A percentile compares a stretch with the other conserved stretches of the same genome.
Conservation (phyloP, 2,888 invertebrate genomes). For the Drosophila hawaiiensis region DNA sequence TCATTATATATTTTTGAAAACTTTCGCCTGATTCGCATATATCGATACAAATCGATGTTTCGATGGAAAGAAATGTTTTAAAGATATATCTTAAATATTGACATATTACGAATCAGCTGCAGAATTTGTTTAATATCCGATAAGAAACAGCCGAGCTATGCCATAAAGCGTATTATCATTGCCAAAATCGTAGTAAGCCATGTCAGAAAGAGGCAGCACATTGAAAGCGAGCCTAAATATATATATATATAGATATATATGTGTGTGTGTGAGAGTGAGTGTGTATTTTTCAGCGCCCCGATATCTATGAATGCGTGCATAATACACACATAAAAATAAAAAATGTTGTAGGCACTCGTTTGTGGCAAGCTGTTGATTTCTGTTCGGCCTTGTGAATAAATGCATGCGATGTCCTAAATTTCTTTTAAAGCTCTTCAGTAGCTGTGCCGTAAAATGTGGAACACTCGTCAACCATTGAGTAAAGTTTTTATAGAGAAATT, state of each 20-base stretch:
- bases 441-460: background rate
- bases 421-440: background rate
- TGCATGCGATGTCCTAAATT: slow-evolving; percentile 1
- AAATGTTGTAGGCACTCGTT: background rate
- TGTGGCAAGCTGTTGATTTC: slow-evolving; percentile 1
- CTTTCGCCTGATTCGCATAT: background rate
- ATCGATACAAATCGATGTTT: background rate
- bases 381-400: background rate
- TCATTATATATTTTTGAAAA: no score
- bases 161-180: background rate
- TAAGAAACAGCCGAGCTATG: background rate
- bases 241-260: background rate
- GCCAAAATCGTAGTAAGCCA: background rate
- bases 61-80: background rate
- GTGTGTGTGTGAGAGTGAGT: no score
- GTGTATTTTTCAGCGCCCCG: background rate
- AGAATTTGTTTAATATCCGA: background rate
- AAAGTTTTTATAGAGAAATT: background rate
- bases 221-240: background rate
- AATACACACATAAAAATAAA: background rate
- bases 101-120: background rate
- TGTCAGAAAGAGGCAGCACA: background rate
- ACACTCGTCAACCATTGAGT: background rate
- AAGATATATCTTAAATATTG: background rate
- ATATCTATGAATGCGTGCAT: background rate